Percentiles rank a stretch among this genome's conserved stretches.
Conservation (phyloP, 92 coral and sea anemone genomes). For the Epizoanthus fatuus region DNA sequence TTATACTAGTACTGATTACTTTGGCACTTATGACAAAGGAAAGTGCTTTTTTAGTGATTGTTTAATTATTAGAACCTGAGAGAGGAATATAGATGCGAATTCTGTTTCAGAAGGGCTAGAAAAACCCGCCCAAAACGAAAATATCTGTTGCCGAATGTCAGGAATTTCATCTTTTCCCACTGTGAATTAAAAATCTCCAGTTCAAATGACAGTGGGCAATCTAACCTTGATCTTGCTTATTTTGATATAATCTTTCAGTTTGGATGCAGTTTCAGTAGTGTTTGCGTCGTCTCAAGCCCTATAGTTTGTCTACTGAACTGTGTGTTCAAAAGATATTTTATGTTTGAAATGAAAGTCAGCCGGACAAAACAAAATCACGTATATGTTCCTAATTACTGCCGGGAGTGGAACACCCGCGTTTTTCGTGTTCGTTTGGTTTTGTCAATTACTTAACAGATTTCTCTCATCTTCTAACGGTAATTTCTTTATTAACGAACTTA, state of each 20-base stretch:
- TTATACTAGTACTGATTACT: not conserved
- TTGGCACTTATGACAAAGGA: not conserved
- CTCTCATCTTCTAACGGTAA: not conserved
- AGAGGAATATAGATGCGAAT: not conserved
- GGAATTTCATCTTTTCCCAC: not conserved
- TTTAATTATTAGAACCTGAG: not conserved
- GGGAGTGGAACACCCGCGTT: not conserved
- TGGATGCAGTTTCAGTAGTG: no score
- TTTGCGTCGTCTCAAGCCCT: no score
- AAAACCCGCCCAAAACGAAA: not conserved
- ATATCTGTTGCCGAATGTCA: not conserved
- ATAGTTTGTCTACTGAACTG: no score
- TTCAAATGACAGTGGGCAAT: not conserved
- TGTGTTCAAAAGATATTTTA: no score
- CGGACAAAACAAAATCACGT: no score
- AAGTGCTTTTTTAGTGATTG: not conserved
- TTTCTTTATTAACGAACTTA: not conserved
- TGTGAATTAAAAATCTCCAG: not conserved
- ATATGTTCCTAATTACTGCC: not conserved
- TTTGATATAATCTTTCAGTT: no score
- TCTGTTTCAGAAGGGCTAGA: not conserved
- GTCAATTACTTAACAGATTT: not conserved
- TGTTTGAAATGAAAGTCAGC: no score
- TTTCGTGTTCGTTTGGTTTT: constrained; percentile 9
- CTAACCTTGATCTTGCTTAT: no score